Conservation (phyloP, 2,888 invertebrate genomes). For the Linyphia triangularis region DNA sequence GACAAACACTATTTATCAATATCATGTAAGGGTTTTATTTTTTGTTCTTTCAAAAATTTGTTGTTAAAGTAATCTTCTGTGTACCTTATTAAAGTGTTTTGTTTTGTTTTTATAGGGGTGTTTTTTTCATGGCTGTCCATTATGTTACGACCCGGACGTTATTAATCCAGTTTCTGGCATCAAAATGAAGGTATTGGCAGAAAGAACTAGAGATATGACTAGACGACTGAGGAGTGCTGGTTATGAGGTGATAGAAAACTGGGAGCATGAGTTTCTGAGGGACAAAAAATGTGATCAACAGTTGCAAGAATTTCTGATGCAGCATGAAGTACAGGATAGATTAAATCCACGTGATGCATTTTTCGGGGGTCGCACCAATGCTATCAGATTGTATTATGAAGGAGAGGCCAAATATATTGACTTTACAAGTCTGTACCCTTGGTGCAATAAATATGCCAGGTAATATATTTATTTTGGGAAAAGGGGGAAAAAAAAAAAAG, state of each 20-base stretch:
- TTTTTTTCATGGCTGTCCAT: not conserved
- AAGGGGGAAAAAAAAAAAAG: too few species aligned
- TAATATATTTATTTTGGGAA: not conserved
- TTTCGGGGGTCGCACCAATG: slow-evolving; percentile 77
- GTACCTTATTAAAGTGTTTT: too few species aligned
- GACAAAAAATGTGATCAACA: not conserved
- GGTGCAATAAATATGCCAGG: not conserved
- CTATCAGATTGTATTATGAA: slow-evolving; percentile 75
- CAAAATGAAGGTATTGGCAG: not conserved
- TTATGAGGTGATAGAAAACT: slow-evolving; percentile 72
- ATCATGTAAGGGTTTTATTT: too few species aligned
- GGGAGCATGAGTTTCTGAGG: slow-evolving; percentile 76
- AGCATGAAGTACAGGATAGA: slow-evolving; percentile 14
- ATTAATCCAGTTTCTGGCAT: not conserved
- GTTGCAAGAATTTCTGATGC: not conserved
- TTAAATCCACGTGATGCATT: slow-evolving; percentile 77
- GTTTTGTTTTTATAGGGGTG: too few species aligned
- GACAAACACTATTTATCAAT: too few species aligned
- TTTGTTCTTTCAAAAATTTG: too few species aligned
- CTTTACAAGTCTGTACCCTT: not conserved
- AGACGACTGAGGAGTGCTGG: slow-evolving; percentile 20
- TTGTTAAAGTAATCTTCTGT: too few species aligned
- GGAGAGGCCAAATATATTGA: not conserved
- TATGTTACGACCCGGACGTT: not conserved
- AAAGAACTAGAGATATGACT: not conserved